A percentile compares a stretch with the other conserved stretches of the same genome.
Conservation (phyloP, 1,140 invertebrate genomes). For the Drosophila leontia region DNA sequence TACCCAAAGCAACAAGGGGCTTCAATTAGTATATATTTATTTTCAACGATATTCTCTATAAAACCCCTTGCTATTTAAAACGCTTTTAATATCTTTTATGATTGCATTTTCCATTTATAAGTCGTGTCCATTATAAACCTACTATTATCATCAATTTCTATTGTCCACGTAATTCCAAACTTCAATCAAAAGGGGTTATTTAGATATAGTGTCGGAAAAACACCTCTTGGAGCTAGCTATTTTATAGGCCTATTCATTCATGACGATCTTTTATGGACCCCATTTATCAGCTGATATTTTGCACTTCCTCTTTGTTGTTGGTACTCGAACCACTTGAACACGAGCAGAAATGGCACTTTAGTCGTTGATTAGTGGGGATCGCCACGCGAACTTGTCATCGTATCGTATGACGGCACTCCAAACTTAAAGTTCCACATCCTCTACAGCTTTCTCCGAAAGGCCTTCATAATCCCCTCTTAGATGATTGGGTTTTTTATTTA, state of each 20-base stretch:
- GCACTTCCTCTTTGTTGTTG: conserved; percentile 41
- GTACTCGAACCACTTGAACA: conserved; percentile 33
- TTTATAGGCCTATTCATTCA: conserved; percentile 31
- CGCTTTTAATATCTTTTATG: neutral
- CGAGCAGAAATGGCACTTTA: conserved; percentile 23
- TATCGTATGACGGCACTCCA: conserved; percentile 15
- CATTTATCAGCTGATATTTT: conserved; percentile 28
- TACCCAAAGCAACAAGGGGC: neutral
- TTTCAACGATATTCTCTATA: too few relatives aligned
- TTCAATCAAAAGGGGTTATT: conserved; percentile 32
- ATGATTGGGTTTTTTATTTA: conserved; percentile 9
- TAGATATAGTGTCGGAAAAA: conserved; percentile 29
- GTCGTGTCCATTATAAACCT: conserved; percentile 7
- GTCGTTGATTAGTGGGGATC: conserved; percentile 3
- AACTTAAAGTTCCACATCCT: conserved; percentile 11
- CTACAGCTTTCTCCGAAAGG: neutral
- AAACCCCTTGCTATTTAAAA: neutral
- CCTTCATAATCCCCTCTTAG: neutral
- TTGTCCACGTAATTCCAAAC: conserved; percentile 2
- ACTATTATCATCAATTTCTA: conserved; percentile 9
- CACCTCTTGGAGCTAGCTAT: conserved; percentile 11
- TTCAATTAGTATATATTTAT: neutral
- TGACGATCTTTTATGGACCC: conserved; percentile 16
- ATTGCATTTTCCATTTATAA: neutral
- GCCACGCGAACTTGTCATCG: conserved; percentile 29